Conservation (phyloP, 2,888 invertebrate genomes). For the Folsomia candida region DNA sequence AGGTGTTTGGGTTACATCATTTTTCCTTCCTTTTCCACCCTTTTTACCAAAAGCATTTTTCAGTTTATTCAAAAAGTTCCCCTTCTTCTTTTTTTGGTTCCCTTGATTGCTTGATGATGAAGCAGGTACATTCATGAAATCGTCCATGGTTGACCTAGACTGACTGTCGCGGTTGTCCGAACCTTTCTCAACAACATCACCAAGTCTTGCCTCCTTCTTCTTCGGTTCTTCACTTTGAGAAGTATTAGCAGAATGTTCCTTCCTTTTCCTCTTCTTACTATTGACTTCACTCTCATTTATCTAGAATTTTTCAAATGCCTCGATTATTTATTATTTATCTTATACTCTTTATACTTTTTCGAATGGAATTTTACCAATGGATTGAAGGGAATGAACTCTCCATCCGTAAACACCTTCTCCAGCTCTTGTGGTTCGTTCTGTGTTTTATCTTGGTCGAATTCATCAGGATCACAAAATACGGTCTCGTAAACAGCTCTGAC, state of each 20-base stretch:
- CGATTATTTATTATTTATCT: neutral
- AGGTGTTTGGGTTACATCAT: neutral
- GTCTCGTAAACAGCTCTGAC: conserved; percentile 45
- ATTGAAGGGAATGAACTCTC: conserved; percentile 48
- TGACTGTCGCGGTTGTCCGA: too few relatives aligned
- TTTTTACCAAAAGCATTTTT: conserved; percentile 20
- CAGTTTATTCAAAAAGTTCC: conserved; percentile 22
- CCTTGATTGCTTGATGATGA: neutral
- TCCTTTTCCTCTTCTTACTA: neutral
- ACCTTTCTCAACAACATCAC: conserved; percentile 1
- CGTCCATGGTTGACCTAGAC: neutral
- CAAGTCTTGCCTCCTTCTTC: too few relatives aligned
- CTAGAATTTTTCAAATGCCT: neutral
- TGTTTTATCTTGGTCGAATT: conserved; percentile 13
- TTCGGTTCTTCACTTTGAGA: neutral
- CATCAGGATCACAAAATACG: conserved; percentile 30
- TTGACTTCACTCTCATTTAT: neutral
- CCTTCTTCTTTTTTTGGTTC: conserved; percentile 23
- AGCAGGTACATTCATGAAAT: conserved; percentile 1
- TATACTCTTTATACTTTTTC: conserved; percentile 8
- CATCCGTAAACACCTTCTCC: conserved; percentile 23
- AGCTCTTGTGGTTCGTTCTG: conserved; percentile 16
- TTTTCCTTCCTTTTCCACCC: neutral
- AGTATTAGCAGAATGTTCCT: neutral
- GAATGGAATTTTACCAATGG: conserved; percentile 42